These are phyloP conservation scores for Masticophis lateralis DNA, from an alignment of 2,797 vertebrate genomes.

Conservation along the genomic window DNA sequence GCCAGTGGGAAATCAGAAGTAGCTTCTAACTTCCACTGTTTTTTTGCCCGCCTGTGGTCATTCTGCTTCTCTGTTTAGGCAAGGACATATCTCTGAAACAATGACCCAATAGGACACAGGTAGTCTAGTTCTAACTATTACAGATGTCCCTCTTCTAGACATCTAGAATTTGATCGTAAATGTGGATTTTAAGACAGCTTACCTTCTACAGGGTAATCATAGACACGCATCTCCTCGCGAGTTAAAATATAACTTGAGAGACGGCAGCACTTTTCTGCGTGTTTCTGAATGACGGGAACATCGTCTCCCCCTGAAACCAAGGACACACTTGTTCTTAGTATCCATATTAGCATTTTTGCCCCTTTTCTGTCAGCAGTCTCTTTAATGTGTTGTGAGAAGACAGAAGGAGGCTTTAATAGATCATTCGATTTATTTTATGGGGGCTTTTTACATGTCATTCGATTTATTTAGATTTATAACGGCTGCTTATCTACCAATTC, in stretches of 20 bases:
- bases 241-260: conserved; percentile 79
- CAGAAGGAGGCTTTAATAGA: neutral
- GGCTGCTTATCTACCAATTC: neutral
- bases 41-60: neutral
- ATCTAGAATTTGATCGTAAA: neutral
- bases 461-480: neutral
- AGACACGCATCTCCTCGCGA: conserved; percentile 75
- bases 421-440: neutral
- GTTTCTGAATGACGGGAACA: conserved; percentile 77
- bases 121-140: neutral
- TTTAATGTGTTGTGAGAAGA: neutral
- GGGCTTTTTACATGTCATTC: neutral
- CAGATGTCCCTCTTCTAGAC: neutral
- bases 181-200: conserved; percentile 18
- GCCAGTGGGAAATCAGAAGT: neutral
- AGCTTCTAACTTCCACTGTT: neutral
- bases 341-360: neutral
- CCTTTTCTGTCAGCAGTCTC: neutral
- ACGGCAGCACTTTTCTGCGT: conserved; percentile 70
- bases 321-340: neutral
- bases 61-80: neutral
- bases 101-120: no score
- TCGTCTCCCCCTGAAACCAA: conserved; percentile 12
- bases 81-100: neutral
- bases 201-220: conserved; percentile 82